These are phyloP conservation scores for Meta bourneti DNA, from an alignment of 2,888 invertebrate species.

Conservation along the genomic window DNA sequence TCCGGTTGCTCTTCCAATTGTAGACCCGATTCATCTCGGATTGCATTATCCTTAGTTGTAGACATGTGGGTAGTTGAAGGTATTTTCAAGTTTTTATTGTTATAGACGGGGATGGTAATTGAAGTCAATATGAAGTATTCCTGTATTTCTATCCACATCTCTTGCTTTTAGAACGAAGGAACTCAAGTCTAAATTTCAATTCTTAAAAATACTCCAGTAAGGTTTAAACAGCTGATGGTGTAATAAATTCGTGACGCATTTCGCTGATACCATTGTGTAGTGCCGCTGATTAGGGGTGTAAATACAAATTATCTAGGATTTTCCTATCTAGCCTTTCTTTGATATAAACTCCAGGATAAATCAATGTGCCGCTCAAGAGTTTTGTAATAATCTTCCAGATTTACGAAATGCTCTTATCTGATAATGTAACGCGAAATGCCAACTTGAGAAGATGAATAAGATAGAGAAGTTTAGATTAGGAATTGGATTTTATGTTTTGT, in stretches of 20 bases:
- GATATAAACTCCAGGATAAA: not conserved
- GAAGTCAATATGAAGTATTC: too few species aligned
- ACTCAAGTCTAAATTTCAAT: too few species aligned
- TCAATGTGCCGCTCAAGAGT: not conserved
- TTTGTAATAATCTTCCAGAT: not conserved
- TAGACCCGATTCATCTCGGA: too few species aligned
- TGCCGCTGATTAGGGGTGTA: not conserved
- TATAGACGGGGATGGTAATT: too few species aligned
- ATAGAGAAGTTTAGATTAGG: not conserved
- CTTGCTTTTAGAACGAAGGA: too few species aligned
- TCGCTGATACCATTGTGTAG: not conserved
- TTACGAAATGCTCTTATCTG: not conserved
- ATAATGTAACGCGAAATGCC: not conserved
- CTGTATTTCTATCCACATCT: too few species aligned
- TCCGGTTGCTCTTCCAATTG: too few species aligned
- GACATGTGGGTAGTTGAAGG: too few species aligned
- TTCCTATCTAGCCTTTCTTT: not conserved
- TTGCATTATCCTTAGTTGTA: too few species aligned
- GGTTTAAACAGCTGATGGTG: not conserved
- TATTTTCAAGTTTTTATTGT: too few species aligned
- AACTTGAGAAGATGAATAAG: not conserved
- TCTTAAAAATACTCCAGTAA: not conserved
- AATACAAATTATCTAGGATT: not conserved
- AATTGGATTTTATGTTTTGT: not conserved
- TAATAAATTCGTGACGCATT: not conserved